Conservation (phyloP, 2,797 vertebrate genomes). For the Danio jaintianensis region DNA sequence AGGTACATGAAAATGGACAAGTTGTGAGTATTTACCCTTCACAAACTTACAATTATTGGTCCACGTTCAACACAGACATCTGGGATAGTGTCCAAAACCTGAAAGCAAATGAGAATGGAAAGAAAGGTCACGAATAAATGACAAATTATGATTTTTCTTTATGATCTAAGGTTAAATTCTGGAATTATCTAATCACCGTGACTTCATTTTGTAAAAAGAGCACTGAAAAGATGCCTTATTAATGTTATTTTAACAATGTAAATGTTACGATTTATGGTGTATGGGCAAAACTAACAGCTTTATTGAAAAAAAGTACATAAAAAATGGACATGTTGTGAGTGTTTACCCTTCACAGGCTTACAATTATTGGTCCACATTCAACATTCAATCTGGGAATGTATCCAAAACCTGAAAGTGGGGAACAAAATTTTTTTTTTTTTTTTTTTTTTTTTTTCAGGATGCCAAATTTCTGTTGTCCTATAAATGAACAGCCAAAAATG, state of each 20-base stretch:
- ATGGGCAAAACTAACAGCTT: background rate
- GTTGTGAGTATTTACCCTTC: background rate
- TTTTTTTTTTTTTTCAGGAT: no score
- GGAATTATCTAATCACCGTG: no score
- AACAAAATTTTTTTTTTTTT: no score
- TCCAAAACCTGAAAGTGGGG: constrained; percentile 2
- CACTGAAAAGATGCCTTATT: background rate
- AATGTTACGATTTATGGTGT: background rate
- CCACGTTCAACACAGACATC: background rate
- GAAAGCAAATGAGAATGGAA: background rate
- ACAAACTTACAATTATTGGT: background rate
- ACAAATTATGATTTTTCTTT: background rate
- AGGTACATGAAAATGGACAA: no score
- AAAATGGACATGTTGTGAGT: background rate
- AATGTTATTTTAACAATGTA: constrained; percentile 19
- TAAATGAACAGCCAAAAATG: no score
- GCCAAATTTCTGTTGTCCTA: no score
- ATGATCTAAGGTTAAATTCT: background rate
- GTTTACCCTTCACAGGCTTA: constrained; percentile 13
- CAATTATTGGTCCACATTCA: background rate
- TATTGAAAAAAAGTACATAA: constrained; percentile 1
- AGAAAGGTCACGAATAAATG: constrained; percentile 33
- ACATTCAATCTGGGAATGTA: background rate
- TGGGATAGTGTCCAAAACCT: background rate
- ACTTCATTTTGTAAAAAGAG: background rate